These are phyloP conservation scores for Scomber colias DNA, from an alignment of 2,113 vertebrate genomes.

Conservation along the genomic window DNA sequence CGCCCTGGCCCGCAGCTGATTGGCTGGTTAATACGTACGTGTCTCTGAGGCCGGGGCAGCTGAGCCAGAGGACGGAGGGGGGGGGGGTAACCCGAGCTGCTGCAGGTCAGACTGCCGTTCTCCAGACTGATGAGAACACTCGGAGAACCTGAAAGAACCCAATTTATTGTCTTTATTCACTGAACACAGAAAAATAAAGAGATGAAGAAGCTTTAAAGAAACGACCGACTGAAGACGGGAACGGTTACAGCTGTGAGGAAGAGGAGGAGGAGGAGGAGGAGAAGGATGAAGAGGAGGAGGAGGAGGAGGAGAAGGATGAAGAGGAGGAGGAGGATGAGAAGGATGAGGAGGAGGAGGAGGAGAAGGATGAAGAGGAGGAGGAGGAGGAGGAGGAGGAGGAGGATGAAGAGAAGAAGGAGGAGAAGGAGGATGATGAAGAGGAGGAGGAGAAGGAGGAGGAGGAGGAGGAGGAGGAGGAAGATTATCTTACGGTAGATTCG, in stretches of 20 bases:
- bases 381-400: neutral
- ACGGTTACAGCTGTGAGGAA: too few species aligned
- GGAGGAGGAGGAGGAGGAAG: neutral
- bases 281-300: neutral
- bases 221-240: too few species aligned
- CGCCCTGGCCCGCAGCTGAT: neutral
- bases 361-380: neutral
- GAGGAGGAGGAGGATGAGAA: too few species aligned
- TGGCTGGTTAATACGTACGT: constrained; percentile 73
- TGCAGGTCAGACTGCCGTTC: constrained; percentile 79
- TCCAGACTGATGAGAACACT: constrained; percentile 37
- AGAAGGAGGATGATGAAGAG: too few species aligned
- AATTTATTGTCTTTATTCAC: too few species aligned
- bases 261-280: neutral
- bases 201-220: too few species aligned
- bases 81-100: constrained; percentile 84
- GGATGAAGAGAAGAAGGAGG: too few species aligned
- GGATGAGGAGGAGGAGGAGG: neutral
- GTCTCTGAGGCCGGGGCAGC: constrained; percentile 69
- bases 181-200: too few species aligned
- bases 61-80: constrained; percentile 87
- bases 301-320: neutral
- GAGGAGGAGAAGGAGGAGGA: neutral
- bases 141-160: constrained; percentile 68
- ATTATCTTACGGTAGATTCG: constrained; percentile 85